Percentiles rank a stretch among this genome's conserved stretches.
Conservation (phyloP, 2,113 vertebrate species). For the Myrmecophaga tridactyla region DNA sequence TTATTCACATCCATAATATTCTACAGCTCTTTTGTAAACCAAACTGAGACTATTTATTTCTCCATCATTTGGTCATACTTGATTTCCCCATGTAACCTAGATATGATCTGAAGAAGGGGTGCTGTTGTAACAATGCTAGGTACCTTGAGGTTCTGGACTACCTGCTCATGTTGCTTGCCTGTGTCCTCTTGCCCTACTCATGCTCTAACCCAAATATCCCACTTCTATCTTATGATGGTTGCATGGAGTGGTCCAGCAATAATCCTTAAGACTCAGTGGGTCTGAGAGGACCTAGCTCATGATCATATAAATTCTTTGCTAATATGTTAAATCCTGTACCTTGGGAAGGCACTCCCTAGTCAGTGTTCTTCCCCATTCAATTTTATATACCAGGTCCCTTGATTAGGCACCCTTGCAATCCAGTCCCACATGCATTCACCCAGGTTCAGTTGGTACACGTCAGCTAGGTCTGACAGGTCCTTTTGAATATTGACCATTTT, state of each 20-base stretch:
- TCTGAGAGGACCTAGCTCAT: background rate
- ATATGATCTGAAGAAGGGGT: background rate
- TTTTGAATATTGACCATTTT: background rate
- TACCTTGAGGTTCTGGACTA: background rate
- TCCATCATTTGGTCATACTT: background rate
- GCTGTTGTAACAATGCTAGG: fast-evolving
- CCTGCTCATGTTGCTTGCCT: background rate
- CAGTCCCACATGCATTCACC: background rate
- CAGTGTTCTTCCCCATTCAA: background rate
- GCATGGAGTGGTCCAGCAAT: background rate
- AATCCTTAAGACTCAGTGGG: background rate
- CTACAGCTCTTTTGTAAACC: background rate
- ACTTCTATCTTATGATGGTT: background rate
- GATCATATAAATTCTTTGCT: background rate
- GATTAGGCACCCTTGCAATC: background rate
- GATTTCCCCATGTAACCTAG: background rate
- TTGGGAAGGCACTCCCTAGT: background rate
- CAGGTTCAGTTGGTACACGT: background rate
- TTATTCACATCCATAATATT: background rate
- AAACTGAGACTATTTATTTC: too few relatives aligned
- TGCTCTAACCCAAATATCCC: background rate
- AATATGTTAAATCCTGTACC: background rate
- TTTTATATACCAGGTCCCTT: background rate
- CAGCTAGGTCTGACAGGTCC: background rate
- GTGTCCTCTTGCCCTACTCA: background rate